These are phyloP conservation scores for Gymnoscopelus braueri DNA, from an alignment of 2,797 vertebrate species.

Conservation along the genomic window DNA sequence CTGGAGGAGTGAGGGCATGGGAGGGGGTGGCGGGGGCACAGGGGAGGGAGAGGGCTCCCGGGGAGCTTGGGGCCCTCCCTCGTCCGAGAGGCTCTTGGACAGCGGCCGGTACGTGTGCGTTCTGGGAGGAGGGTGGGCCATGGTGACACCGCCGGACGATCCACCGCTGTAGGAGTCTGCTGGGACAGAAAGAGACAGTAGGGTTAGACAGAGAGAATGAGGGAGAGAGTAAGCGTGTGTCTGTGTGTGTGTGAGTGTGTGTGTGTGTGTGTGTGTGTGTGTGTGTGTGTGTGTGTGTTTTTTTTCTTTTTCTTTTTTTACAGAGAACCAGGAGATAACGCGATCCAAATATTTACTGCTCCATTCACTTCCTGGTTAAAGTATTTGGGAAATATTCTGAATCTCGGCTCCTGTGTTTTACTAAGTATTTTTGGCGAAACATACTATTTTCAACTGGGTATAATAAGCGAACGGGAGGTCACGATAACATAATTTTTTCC, in stretches of 20 bases:
- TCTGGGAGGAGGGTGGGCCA: slow-evolving; percentile 92
- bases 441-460: too few relatives aligned
- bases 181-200: slow-evolving; percentile 34
- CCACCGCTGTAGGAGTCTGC: slow-evolving; percentile 83
- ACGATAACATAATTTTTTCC: too few relatives aligned
- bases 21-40: slow-evolving; percentile 85
- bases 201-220: slow-evolving; percentile 5
- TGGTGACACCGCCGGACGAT: slow-evolving; percentile 76
- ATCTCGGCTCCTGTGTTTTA: too few relatives aligned
- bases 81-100: slow-evolving; percentile 90
- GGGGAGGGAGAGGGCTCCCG: slow-evolving; percentile 86
- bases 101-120: slow-evolving; percentile 95
- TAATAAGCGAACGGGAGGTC: too few relatives aligned
- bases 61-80: slow-evolving; percentile 72
- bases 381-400: too few relatives aligned
- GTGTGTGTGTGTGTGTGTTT: too few relatives aligned
- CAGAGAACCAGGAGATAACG: too few relatives aligned
- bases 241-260: background rate
- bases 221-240: slow-evolving; percentile 3
- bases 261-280: too few relatives aligned
- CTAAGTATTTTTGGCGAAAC: too few relatives aligned
- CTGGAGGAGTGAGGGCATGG: slow-evolving; percentile 83
- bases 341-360: too few relatives aligned
- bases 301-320: too few relatives aligned
- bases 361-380: too few relatives aligned